phyloP scores from a whole-genome alignment of 2,113 vertebrate species.

The Salvelinus fontinalis region DNA sequence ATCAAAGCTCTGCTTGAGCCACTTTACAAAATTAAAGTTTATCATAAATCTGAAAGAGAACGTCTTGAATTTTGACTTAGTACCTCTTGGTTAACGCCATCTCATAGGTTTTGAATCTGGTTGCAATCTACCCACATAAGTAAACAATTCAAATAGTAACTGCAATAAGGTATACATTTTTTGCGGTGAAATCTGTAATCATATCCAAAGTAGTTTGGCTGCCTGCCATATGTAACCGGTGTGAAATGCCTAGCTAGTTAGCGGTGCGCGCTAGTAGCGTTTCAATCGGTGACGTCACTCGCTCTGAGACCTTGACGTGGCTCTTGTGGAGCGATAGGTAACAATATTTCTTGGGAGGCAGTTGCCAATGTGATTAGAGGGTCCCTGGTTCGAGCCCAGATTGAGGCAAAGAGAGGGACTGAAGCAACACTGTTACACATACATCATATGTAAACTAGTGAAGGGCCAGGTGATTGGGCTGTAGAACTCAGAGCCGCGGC shows the following conservation, averaged over 20 bases:
- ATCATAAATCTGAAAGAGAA: slow-evolving; percentile 48
- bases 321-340: too few species aligned
- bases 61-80: slow-evolving; percentile 30
- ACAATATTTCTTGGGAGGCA: background rate
- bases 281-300: too few species aligned
- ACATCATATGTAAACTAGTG: background rate
- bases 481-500: slow-evolving; percentile 45
- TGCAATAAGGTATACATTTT: background rate
- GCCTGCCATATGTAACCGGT: slow-evolving; percentile 30
- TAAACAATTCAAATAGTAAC: slow-evolving; percentile 21
- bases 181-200: slow-evolving; percentile 11
- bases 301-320: too few species aligned
- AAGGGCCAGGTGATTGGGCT: background rate
- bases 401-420: too few species aligned
- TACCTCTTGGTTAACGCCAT: slow-evolving; percentile 38
- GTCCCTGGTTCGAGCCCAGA: too few species aligned
- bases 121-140: slow-evolving; percentile 20
- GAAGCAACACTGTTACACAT: too few species aligned
- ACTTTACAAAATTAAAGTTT: slow-evolving; percentile 50
- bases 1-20: slow-evolving; percentile 33
- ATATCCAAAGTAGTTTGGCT: slow-evolving; percentile 27
- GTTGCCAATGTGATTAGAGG: background rate
- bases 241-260: too few species aligned
- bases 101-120: slow-evolving; percentile 39
- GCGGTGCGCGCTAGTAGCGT: too few species aligned